Evolutionary conservation across 23 tunicate genomes (phyloP).

Genomic region (Corella eumyota): DNA sequence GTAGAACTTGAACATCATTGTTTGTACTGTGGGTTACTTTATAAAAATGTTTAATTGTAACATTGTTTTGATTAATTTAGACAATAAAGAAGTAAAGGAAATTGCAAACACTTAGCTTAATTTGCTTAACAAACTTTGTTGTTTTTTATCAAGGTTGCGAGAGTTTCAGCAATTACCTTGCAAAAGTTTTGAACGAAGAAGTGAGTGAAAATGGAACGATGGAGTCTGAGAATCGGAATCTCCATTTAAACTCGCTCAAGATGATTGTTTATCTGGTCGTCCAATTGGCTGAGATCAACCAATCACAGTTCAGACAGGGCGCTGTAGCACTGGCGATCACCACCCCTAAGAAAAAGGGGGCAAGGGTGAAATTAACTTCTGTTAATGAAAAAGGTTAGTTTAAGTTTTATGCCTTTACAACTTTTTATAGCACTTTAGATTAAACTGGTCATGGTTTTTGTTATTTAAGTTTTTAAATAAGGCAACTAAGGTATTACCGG

Average conservation of each 20-base stretch:
- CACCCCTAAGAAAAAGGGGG: neutral
- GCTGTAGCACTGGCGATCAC: neutral
- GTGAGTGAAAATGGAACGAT: no score
- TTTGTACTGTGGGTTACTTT: neutral
- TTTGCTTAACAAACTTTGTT: no score
- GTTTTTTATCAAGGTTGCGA: slow-evolving; percentile 31
- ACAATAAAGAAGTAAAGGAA: no score
- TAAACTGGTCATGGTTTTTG: no score
- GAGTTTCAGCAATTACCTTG: slow-evolving; percentile 22
- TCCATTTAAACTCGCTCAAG: slow-evolving; percentile 32
- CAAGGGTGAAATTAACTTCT: no score
- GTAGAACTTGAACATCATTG: neutral
- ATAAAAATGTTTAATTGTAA: slow-evolving; percentile 5
- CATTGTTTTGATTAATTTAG: no score
- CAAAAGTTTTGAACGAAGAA: slow-evolving; percentile 10
- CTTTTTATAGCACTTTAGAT: no score
- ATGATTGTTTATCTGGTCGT: slow-evolving; percentile 46
- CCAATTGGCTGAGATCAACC: slow-evolving; percentile 46
- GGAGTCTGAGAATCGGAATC: slow-evolving; percentile 8
- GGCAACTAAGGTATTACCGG: no score
- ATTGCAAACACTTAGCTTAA: no score
- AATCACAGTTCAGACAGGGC: slow-evolving; percentile 13
- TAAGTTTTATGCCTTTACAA: no score
- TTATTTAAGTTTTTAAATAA: no score
- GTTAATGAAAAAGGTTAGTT: no score